Conservation (phyloP, 2,113 vertebrate species). For the Amphiprion percula region DNA sequence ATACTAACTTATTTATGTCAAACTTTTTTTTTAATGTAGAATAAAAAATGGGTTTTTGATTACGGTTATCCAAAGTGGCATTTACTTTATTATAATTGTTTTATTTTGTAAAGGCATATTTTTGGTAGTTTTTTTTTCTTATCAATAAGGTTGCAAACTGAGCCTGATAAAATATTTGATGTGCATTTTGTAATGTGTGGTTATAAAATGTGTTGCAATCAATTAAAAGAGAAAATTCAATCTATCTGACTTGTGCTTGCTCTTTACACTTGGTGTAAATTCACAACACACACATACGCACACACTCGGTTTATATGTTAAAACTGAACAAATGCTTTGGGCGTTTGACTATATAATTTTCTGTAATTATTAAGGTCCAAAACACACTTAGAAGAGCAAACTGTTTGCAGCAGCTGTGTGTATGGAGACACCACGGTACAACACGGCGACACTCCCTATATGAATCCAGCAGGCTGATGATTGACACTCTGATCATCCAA, state of each 20-base stretch:
- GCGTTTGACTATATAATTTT: neutral
- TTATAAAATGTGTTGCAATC: constrained; percentile 86
- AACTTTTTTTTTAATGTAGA: constrained; percentile 89
- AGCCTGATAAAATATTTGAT: constrained; percentile 92
- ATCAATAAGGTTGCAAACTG: constrained; percentile 96
- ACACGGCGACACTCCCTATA: constrained; percentile 42
- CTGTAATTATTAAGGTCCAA: too few species aligned
- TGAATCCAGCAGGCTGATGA: constrained; percentile 55
- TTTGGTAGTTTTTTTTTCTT: constrained; percentile 88
- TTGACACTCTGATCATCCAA: constrained; percentile 71
- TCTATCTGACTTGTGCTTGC: constrained; percentile 32
- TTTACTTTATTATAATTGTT: constrained; percentile 93
- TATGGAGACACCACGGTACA: constrained; percentile 4
- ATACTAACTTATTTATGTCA: constrained; percentile 99
- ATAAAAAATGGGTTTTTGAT: constrained; percentile 88
- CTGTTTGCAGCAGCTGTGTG: constrained; percentile 7
- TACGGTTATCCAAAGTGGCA: constrained; percentile 94
- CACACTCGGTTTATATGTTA: neutral
- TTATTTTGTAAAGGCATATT: constrained; percentile 80
- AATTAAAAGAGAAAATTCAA: constrained; percentile 82
- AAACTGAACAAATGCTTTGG: neutral
- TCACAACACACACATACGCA: neutral
- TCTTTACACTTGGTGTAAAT: constrained; percentile 50
- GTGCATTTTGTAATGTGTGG: constrained; percentile 91
- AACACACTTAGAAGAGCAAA: too few species aligned